Base-by-base conservation (phyloP, 2,888 invertebrate species). In the Apamea anceps region DNA sequence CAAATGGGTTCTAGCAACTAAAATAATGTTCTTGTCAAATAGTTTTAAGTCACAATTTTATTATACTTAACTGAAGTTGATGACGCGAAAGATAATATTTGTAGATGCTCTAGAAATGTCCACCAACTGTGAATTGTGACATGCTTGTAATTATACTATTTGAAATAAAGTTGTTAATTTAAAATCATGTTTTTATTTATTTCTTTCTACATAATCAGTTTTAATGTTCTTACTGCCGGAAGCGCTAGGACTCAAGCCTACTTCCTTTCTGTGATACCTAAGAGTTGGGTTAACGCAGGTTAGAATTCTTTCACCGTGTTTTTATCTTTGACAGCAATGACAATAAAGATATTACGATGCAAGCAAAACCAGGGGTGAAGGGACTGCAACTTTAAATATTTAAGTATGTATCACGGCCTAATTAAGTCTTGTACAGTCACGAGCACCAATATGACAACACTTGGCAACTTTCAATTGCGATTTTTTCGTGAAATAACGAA, bases 141-240 rank as follows among this genome's bases (percentile, higher is more conserved):
- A 87, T 88, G 88, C 88, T 88, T 88, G 81, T 88, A 86, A 89
- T 80, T 86, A 85, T 79, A 88, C 75, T 81, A 85, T 86, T 89
- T 83, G 83, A 85, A 88, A 89, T 88, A 88, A 89, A 88, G 54
- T 89, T 89, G 87, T 88, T 89, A 87, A 81, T 87, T 88, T 81
- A 67, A 81, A 60, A 65, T 12, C 13, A 5, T 60, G 21, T 76
- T 48, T 80, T 54, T 54, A 67, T 12, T 60, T 12, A 12, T 60
- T 60, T 60, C n/a, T 60, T 25, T 25, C 54, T 54, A 54, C 21
- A 10, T 54, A 54, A 54, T 54, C 54, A 21, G 54, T 21, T 54
- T 7, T 7, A 51, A 54, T 54, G 54, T 54, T 45, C 45, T 12
- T 54, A 54, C 54, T 54, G 7, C 54, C 21, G 54, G 54, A 21